A percentile compares a stretch with the other conserved stretches of the same genome.
phyloP scores from a whole-genome alignment of 2,797 vertebrate genomes.

The Rhynchonycteris naso region DNA sequence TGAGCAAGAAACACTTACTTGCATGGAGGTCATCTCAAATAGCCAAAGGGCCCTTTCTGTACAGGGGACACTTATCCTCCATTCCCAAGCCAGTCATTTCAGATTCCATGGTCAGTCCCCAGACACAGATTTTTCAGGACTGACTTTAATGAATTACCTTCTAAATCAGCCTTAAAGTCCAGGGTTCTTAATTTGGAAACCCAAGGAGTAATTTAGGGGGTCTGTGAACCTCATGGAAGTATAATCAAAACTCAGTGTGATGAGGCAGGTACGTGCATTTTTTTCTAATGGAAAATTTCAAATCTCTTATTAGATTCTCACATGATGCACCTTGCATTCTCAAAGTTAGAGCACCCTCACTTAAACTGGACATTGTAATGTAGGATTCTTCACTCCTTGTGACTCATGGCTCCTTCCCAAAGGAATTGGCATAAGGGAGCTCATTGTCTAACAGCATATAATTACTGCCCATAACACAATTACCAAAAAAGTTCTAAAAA shows the following conservation, averaged over 20 bases:
- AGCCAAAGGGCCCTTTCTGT: not conserved
- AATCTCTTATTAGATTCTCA: not conserved
- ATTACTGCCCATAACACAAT: not conserved
- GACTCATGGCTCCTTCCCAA: not conserved
- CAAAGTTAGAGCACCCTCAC: not conserved
- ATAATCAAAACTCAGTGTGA: not conserved
- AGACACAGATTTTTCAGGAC: not conserved
- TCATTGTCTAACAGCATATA: constrained; percentile 5
- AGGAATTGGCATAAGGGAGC: not conserved
- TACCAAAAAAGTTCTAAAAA: not conserved
- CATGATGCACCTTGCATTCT: not conserved
- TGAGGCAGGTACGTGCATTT: not conserved
- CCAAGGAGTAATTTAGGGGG: not conserved
- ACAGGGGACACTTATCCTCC: not conserved
- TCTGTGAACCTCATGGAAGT: not conserved
- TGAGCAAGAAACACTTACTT: not conserved
- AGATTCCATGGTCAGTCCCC: not conserved
- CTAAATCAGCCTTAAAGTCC: not conserved
- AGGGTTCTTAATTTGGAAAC: not conserved
- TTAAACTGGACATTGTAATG: not conserved
- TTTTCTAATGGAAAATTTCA: not conserved
- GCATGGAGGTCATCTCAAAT: not conserved
- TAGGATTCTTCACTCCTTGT: not conserved
- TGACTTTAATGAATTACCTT: not conserved
- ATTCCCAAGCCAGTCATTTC: not conserved